Percentiles rank a stretch among this genome's conserved stretches.
These are phyloP conservation scores for Enteromius unitaeniatus DNA, from an alignment of 2,797 vertebrate species.

Conservation along the genomic window DNA sequence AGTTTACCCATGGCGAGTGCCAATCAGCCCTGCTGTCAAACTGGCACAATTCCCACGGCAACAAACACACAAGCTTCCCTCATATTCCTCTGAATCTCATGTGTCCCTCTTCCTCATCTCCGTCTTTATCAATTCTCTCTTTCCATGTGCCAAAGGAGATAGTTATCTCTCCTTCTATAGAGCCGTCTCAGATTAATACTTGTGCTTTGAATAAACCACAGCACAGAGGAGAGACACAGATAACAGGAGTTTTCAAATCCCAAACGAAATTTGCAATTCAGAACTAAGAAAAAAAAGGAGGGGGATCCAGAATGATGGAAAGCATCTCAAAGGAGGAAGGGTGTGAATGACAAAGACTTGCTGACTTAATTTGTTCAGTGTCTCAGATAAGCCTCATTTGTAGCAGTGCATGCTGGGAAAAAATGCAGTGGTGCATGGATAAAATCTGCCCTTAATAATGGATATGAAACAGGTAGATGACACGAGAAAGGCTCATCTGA, in stretches of 20 bases:
- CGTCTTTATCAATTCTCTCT: conserved; percentile 25
- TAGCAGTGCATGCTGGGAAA: conserved; percentile 69
- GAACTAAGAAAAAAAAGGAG: conserved; percentile 49
- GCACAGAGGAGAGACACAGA: conserved; percentile 47
- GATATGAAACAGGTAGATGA: conserved; percentile 62
- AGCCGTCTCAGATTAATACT: conserved; percentile 54
- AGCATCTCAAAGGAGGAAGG: conserved; percentile 63
- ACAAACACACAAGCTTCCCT: conserved; percentile 30
- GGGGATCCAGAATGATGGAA: conserved; percentile 61
- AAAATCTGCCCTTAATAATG: conserved; percentile 71
- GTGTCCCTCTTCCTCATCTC: conserved; percentile 25
- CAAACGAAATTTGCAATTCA: conserved; percentile 57
- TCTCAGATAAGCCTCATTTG: conserved; percentile 79
- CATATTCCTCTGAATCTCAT: conserved; percentile 22
- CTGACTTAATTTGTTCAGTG: conserved; percentile 79
- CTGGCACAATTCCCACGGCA: conserved; percentile 52
- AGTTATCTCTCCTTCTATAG: conserved; percentile 58
- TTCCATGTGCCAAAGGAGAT: conserved; percentile 54
- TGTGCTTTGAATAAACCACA: conserved; percentile 53
- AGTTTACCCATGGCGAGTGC: conserved; percentile 49
- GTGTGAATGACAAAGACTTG: conserved; percentile 78
- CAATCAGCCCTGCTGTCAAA: conserved; percentile 55
- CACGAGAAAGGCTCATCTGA: conserved; percentile 50
- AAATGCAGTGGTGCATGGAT: conserved; percentile 58
- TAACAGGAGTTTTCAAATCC: conserved; percentile 57